Conservation (phyloP, 2,797 vertebrate species). For the Borostomias antarcticus region DNA sequence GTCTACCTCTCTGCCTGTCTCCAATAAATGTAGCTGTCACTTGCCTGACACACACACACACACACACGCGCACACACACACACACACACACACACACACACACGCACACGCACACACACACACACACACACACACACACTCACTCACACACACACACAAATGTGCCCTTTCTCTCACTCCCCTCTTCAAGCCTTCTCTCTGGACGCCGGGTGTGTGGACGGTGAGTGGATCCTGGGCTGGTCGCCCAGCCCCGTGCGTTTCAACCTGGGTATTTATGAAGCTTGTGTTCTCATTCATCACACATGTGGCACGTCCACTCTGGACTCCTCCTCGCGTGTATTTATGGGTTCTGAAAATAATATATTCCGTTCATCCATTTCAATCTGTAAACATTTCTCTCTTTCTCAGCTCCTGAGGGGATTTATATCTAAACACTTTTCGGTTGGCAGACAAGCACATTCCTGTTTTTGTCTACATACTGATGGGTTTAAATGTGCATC, state of each 20-base stretch:
- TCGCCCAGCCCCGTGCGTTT: slow-evolving; percentile 60
- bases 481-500: slow-evolving; percentile 1
- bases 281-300: slow-evolving; percentile 63
- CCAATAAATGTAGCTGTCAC: not conserved
- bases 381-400: slow-evolving; percentile 54
- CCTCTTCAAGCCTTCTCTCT: slow-evolving; percentile 6
- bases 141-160: too few relatives aligned
- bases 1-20: too few relatives aligned
- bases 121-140: too few relatives aligned
- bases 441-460: slow-evolving; percentile 20
- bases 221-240: slow-evolving; percentile 68
- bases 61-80: too few relatives aligned
- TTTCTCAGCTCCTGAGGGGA: slow-evolving; percentile 32
- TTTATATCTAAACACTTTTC: slow-evolving; percentile 41
- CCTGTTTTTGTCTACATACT: slow-evolving; percentile 8
- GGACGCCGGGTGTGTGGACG: too few relatives aligned
- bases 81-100: too few relatives aligned
- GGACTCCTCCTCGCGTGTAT: slow-evolving; percentile 49
- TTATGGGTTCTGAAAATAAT: slow-evolving; percentile 62
- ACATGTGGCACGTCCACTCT: slow-evolving; percentile 47
- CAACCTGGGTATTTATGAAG: slow-evolving; percentile 64
- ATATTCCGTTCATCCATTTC: slow-evolving; percentile 48
- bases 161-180: not conserved
- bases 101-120: too few relatives aligned
- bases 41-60: too few relatives aligned